Evolutionary conservation across 1,140 invertebrate species (phyloP).

Genomic region (Zaprionus ghesquierei): DNA sequence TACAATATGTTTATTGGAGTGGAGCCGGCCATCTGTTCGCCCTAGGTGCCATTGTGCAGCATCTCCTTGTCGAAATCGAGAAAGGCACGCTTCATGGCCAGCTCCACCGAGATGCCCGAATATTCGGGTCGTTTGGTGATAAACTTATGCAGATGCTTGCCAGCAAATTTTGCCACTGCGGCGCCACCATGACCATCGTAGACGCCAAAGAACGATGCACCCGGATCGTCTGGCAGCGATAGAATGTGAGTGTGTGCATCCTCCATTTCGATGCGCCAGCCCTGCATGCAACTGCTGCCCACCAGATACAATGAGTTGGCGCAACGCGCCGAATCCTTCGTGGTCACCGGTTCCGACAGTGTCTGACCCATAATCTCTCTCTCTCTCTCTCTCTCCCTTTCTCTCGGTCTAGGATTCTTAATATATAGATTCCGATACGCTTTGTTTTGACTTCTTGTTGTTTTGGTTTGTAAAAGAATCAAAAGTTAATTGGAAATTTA

Average conservation of each 20-base stretch:
- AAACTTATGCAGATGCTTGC: slow-evolving; percentile 95
- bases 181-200: slow-evolving; percentile 89
- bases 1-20: too few species aligned
- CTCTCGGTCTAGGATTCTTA: neutral
- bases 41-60: slow-evolving; percentile 92
- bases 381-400: neutral
- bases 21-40: slow-evolving; percentile 95
- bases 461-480: neutral
- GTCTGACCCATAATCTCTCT: slow-evolving; percentile 93
- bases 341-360: slow-evolving; percentile 95
- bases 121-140: slow-evolving; percentile 90
- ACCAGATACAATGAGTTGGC: slow-evolving; percentile 87
- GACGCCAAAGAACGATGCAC: slow-evolving; percentile 97
- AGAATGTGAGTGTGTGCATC: slow-evolving; percentile 98
- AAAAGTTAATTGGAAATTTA: slow-evolving; percentile 1
- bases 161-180: slow-evolving; percentile 96
- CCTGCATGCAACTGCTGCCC: slow-evolving; percentile 98
- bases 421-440: neutral
- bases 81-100: slow-evolving; percentile 90
- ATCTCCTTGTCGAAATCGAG: slow-evolving; percentile 96
- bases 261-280: slow-evolving; percentile 99
- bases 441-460: neutral
- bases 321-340: slow-evolving; percentile 93
- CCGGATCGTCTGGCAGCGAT: slow-evolving; percentile 94
- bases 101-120: slow-evolving; percentile 34